Evolutionary conservation across 2,888 invertebrate species (phyloP).

Genomic region (Drosophila anomalata): DNA sequence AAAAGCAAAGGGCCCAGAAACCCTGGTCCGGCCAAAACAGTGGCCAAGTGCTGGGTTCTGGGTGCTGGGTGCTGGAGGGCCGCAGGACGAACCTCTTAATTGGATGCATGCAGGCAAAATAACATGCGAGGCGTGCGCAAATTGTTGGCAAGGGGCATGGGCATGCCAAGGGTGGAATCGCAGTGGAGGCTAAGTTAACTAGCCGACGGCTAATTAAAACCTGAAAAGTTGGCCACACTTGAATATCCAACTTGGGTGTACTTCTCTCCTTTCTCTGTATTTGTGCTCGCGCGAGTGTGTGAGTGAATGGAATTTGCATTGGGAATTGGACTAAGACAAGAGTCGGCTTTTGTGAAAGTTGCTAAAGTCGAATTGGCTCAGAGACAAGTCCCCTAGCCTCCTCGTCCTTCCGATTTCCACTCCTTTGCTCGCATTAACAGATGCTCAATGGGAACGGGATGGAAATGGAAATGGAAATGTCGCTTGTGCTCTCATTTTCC

Average conservation of each 20-base stretch:
- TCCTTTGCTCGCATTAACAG: slow-evolving; percentile 55
- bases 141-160: slow-evolving; percentile 43
- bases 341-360: slow-evolving; percentile 48
- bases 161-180: background rate
- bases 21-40: slow-evolving; percentile 12
- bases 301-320: slow-evolving; percentile 65
- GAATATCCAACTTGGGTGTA: slow-evolving; percentile 48
- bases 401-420: background rate
- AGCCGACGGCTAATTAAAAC: slow-evolving; percentile 76
- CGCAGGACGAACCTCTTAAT: slow-evolving; percentile 67
- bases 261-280: slow-evolving; percentile 19
- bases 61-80: slow-evolving; percentile 7
- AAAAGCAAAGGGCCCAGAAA: slow-evolving; percentile 31
- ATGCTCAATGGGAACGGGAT: slow-evolving; percentile 51
- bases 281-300: slow-evolving; percentile 1
- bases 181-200: slow-evolving; percentile 67
- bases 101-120: slow-evolving; percentile 79
- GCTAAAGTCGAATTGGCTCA: slow-evolving; percentile 42
- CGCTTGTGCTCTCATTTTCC: slow-evolving; percentile 60
- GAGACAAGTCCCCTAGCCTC: slow-evolving; percentile 19
- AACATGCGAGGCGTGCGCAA: slow-evolving; percentile 64
- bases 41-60: slow-evolving; percentile 27
- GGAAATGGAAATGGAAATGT: slow-evolving; percentile 64
- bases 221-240: slow-evolving; percentile 69
- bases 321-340: slow-evolving; percentile 73